Percentiles rank a stretch among this genome's conserved stretches.
Conservation (phyloP, 2,888 invertebrate genomes). For the Lepidochitona cinerea region DNA sequence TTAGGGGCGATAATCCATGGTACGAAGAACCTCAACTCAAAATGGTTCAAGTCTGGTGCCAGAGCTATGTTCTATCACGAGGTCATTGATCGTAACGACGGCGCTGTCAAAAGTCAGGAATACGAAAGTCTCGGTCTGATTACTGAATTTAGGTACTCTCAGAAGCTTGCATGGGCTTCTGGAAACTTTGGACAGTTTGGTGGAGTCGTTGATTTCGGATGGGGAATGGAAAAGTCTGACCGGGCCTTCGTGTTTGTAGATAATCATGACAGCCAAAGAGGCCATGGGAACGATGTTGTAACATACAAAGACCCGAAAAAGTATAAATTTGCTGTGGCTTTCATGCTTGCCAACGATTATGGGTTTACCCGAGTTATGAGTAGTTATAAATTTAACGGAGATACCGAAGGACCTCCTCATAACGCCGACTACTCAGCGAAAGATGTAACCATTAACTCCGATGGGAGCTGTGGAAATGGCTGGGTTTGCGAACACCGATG, state of each 20-base stretch:
- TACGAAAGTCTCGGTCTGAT: conserved; percentile 72
- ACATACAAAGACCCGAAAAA: conserved; percentile 23
- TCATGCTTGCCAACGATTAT: conserved; percentile 80
- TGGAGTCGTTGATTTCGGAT: background rate
- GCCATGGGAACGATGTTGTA: conserved; percentile 48
- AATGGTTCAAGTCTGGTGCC: conserved; percentile 25
- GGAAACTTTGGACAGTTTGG: background rate
- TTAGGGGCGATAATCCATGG: conserved; percentile 22
- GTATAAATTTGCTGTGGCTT: conserved; percentile 80
- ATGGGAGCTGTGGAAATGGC: conserved; percentile 58
- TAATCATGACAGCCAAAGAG: conserved; percentile 91
- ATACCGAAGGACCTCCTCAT: conserved; percentile 45
- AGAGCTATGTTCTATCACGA: conserved; percentile 35
- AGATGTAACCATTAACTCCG: conserved; percentile 55
- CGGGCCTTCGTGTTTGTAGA: conserved; percentile 84
- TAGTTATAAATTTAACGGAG: conserved; percentile 77
- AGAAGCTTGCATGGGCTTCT: conserved; percentile 14
- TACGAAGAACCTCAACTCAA: conserved; percentile 15
- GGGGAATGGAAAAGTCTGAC: conserved; percentile 29
- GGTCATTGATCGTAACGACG: conserved; percentile 36
- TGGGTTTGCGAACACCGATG: conserved; percentile 69
- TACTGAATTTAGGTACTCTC: conserved; percentile 81
- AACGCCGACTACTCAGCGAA: conserved; percentile 54
- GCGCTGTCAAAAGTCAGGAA: conserved; percentile 34
- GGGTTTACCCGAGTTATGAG: conserved; percentile 85